These are phyloP conservation scores for Thomomys bottae DNA, from an alignment of 2,113 vertebrate genomes.

Conservation along the genomic window DNA sequence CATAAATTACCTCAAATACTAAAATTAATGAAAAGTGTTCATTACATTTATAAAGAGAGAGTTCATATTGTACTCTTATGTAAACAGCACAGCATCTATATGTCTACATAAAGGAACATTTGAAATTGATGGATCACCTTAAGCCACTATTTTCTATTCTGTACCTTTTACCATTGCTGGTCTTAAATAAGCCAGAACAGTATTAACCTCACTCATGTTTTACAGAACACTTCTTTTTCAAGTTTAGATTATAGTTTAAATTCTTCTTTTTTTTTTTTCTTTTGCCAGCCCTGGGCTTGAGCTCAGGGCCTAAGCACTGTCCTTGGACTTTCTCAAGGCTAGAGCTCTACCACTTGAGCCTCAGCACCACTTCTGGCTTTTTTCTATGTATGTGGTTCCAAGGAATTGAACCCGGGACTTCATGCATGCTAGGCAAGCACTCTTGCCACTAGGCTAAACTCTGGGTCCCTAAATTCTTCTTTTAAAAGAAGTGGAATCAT, in stretches of 20 bases:
- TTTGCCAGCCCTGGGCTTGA: no score
- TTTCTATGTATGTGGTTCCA: no score
- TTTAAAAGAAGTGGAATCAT: neutral
- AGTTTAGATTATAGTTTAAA: neutral
- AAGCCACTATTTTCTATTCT: neutral
- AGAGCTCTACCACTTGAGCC: no score
- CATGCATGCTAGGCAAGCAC: no score
- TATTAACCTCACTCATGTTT: neutral
- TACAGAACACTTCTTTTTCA: neutral
- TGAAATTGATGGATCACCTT: neutral
- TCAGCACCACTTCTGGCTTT: no score
- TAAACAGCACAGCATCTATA: neutral
- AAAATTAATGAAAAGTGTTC: neutral
- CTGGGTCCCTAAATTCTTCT: no score
- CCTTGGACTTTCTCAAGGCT: no score
- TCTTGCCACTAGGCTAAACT: no score
- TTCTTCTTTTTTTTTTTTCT: no score
- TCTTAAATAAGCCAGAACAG: neutral
- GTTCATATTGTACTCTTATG: neutral
- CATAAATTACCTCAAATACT: constrained; percentile 5
- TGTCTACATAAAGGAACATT: neutral
- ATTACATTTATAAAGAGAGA: neutral
- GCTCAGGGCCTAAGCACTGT: no score
- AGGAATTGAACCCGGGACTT: no score
- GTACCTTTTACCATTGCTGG: neutral